Evolutionary conservation across 2,888 invertebrate species (phyloP).

Genomic region (Philereme transversata): DNA sequence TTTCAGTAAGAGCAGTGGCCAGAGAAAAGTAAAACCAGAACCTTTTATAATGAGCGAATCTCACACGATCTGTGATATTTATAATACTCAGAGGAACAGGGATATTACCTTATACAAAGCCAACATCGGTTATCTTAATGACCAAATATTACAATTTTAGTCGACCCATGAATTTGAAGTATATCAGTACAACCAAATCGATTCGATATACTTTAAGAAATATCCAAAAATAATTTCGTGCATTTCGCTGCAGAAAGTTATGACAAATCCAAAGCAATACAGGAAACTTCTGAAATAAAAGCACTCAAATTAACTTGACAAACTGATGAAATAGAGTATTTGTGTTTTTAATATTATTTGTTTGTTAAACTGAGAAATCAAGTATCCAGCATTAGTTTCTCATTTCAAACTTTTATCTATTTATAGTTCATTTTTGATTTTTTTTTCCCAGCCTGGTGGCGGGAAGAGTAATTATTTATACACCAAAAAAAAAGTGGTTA

Average conservation of each 20-base stretch:
- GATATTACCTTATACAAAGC: slow-evolving; percentile 46
- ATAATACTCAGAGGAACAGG: slow-evolving; percentile 43
- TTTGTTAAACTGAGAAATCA: slow-evolving; percentile 43
- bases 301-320: slow-evolving; percentile 30
- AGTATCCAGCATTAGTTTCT: slow-evolving; percentile 35
- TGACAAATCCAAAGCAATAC: slow-evolving; percentile 37
- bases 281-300: slow-evolving; percentile 36
- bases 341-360: slow-evolving; percentile 35
- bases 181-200: slow-evolving; percentile 35
- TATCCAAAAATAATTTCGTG: slow-evolving; percentile 39
- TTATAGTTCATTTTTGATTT: slow-evolving; percentile 31
- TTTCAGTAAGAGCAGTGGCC: slow-evolving; percentile 33
- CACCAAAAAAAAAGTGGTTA: slow-evolving; percentile 4
- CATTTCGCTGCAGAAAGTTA: slow-evolving; percentile 44
- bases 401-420: slow-evolving; percentile 42
- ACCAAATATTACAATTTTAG: slow-evolving; percentile 46
- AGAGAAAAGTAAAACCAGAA: slow-evolving; percentile 34
- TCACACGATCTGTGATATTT: slow-evolving; percentile 47
- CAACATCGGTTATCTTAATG: slow-evolving; percentile 45
- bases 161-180: slow-evolving; percentile 33
- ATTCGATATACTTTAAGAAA: slow-evolving; percentile 25
- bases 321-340: slow-evolving; percentile 39
- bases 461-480: slow-evolving; percentile 25
- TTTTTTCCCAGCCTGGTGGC: slow-evolving; percentile 44
- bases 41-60: slow-evolving; percentile 45